Conservation (phyloP, 2,888 invertebrate species). For the Agonopterix alstromeriana region DNA sequence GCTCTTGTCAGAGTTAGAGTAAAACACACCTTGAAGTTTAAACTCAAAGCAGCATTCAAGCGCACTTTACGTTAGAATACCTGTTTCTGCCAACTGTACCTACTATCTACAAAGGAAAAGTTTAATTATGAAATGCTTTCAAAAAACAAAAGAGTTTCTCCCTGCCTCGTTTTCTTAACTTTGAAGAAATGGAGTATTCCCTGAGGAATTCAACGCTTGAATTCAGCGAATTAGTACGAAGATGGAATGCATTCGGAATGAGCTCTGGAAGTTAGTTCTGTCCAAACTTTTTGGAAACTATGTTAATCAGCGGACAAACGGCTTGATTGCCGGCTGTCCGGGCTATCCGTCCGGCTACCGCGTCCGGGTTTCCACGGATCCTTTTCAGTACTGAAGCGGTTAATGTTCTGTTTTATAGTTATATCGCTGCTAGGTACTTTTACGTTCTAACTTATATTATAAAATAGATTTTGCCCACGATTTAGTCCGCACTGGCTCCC, state of each 20-base stretch:
- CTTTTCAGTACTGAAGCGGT: too few species aligned
- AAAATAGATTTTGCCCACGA: too few species aligned
- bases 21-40: not conserved
- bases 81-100: too few species aligned
- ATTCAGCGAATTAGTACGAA: constrained; percentile 23
- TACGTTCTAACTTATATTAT: too few species aligned
- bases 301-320: constrained; percentile 33
- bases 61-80: not conserved
- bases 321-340: constrained; percentile 21
- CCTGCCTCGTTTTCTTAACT: constrained; percentile 7
- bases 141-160: constrained; percentile 6
- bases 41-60: not conserved
- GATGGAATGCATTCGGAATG: constrained; percentile 23
- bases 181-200: constrained; percentile 8
- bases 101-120: constrained; percentile 6
- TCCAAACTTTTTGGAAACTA: constrained; percentile 30
- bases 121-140: constrained; percentile 9
- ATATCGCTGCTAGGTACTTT: too few species aligned
- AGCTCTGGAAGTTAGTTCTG: constrained; percentile 24
- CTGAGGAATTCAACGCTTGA: constrained; percentile 21
- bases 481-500: too few species aligned
- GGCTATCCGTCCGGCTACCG: not conserved
- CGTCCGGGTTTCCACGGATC: not conserved
- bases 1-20: too few species aligned
- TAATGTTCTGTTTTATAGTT: too few species aligned